Percentiles rank a stretch among this genome's conserved stretches.
These are phyloP conservation scores for Troglohyphantes excavatus DNA, from an alignment of 2,888 invertebrate genomes.

Conservation along the genomic window DNA sequence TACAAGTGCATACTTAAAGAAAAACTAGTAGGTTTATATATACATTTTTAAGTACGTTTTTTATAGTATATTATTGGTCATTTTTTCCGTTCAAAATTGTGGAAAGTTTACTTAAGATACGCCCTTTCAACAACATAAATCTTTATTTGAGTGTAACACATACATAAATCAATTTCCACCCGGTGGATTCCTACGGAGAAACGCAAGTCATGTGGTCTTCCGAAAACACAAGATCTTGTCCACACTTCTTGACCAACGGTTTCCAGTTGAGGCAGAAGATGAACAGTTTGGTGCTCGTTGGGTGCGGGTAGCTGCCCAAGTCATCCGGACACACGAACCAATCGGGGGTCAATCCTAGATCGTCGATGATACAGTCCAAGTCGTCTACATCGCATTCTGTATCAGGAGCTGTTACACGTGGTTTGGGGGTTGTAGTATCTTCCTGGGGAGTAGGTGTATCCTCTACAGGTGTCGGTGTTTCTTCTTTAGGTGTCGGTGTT, in stretches of 20 bases:
- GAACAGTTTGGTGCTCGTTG: conserved; percentile 49
- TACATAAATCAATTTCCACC: no score
- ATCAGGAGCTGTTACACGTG: conserved; percentile 20
- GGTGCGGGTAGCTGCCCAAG: conserved; percentile 47
- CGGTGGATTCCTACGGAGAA: no score
- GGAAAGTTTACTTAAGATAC: no score
- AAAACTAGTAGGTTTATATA: no score
- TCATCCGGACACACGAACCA: conserved; percentile 60
- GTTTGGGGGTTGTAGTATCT: background rate
- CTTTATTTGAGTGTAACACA: no score
- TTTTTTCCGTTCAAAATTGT: no score
- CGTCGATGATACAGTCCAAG: conserved; percentile 60
- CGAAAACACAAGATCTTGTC: conserved; percentile 25
- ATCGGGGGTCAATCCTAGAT: conserved; percentile 18
- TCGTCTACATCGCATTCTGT: conserved; percentile 47
- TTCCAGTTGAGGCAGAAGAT: conserved; percentile 59
- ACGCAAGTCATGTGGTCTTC: conserved; percentile 33
- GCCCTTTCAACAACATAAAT: no score
- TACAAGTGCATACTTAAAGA: no score
- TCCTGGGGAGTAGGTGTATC: background rate
- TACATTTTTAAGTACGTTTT: no score
- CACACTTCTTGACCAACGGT: conserved; percentile 59
- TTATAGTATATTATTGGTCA: no score
- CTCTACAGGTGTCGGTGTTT: background rate
- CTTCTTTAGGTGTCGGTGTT: background rate